Percentiles rank a stretch among this genome's conserved stretches.
Conservation (phyloP, 2,888 invertebrate genomes). For the Megamerina dolium region DNA sequence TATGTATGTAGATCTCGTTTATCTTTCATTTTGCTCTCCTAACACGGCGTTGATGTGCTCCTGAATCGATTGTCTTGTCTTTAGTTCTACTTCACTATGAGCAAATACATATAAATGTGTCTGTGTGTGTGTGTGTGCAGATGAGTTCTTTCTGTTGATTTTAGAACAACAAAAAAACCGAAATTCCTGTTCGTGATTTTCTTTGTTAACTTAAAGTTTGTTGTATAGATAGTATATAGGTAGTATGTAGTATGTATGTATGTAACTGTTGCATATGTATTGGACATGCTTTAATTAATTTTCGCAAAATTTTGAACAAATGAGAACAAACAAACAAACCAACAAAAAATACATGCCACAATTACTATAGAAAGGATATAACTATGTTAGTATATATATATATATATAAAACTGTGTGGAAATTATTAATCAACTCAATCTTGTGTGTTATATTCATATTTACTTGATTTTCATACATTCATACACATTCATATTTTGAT, state of each 20-base stretch:
- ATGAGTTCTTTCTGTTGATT: not conserved
- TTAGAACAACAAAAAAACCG: not conserved
- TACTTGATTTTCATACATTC: too few relatives aligned
- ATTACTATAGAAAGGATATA: too few relatives aligned
- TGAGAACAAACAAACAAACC: too few relatives aligned
- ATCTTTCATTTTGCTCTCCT: not conserved
- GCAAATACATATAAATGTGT: not conserved
- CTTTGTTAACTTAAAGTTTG: constrained; percentile 1
- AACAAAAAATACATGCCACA: too few relatives aligned
- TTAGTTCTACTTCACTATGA: not conserved
- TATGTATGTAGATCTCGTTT: not conserved
- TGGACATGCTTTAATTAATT: constrained; percentile 24
- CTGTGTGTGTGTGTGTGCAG: not conserved
- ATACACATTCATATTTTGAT: too few relatives aligned
- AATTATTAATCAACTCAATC: too few relatives aligned
- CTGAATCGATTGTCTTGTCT: constrained; percentile 5
- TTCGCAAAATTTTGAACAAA: constrained; percentile 1
- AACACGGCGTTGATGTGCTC: not conserved
- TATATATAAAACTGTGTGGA: too few relatives aligned
- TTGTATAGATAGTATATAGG: too few relatives aligned
- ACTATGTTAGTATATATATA: too few relatives aligned
- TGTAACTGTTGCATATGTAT: constrained; percentile 8
- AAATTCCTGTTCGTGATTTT: constrained; percentile 4
- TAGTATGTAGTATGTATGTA: too few relatives aligned
- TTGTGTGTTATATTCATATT: too few relatives aligned